Base-by-base conservation (phyloP, 2,113 vertebrate genomes). In the Phasianus colchicus region DNA sequence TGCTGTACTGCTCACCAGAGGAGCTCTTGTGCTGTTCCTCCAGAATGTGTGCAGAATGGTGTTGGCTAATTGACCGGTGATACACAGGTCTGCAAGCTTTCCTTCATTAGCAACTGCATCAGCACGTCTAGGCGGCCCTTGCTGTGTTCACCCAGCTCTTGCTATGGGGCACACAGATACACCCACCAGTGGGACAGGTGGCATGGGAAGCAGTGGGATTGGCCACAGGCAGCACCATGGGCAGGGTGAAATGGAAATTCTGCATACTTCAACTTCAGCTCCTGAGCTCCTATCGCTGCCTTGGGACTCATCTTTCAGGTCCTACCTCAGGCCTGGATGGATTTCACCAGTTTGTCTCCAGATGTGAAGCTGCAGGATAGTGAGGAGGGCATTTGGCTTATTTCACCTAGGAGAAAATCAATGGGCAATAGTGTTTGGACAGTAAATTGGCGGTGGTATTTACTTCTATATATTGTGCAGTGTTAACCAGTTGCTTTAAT, bases 201-300 rank as follows among this genome's bases (percentile, higher is more conserved):
- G 10, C 9, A 38, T 11, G 22, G 22, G 48, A 78, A 91, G 45
- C 43, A 8, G 38, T 14, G 38, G 54, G 29, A 5, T 15, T 19
- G 13, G 50, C 27, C 25, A 65, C 1, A 4, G 30, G 60, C 7
- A 11, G 42, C 6, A 8, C 0, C 32, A 71, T 22, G 29, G 8
- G 9, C 43, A 65, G 83, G 57, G 14, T n/a, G 64, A 73, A 27
- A 63, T 65, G 73, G 69, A 82, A 75, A 81, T 79, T 65, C 66
- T 72, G 14, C 45, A 2, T 30, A 4, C 22, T 13, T 25, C 10
- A 67, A 29, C 61, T 8, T 40, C 0, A 9, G 1, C 52, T 58
- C 36, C 54, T 5, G 0, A 10, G 2, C n/a, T 58, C 42, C 21
- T 13, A 0, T 9, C 2, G 0, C 19, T 2, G 60, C 8, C 86